Conservation (phyloP, 2,888 invertebrate species). For the Bombyx huttoni region DNA sequence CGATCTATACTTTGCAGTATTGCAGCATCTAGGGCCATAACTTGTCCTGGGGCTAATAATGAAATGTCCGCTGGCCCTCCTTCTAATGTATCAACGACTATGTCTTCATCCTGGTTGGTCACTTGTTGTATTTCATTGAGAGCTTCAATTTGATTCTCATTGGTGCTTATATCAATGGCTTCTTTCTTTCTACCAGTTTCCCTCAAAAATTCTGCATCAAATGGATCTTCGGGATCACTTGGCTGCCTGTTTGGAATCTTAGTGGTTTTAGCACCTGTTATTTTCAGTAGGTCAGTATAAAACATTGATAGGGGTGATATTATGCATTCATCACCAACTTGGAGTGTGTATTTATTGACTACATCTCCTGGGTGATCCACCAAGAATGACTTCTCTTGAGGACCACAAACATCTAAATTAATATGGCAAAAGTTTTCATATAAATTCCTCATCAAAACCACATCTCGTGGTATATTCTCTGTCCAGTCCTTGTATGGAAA, state of each 20-base stretch:
- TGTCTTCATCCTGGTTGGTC: slow-evolving; percentile 77
- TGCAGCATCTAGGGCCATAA: slow-evolving; percentile 91
- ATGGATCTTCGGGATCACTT: slow-evolving; percentile 91
- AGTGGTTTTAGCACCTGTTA: slow-evolving; percentile 83
- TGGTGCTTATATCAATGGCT: slow-evolving; percentile 48
- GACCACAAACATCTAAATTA: slow-evolving; percentile 90
- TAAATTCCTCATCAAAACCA: slow-evolving; percentile 83
- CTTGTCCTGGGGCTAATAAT: slow-evolving; percentile 81
- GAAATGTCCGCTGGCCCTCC: slow-evolving; percentile 75
- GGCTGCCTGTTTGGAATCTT: slow-evolving; percentile 81
- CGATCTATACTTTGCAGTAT: slow-evolving; percentile 92
- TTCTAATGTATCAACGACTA: slow-evolving; percentile 78
- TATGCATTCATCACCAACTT: slow-evolving; percentile 93
- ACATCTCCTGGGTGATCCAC: slow-evolving; percentile 80
- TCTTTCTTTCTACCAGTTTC: slow-evolving; percentile 82
- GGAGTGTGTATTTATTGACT: slow-evolving; percentile 80
- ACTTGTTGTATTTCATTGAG: slow-evolving; percentile 61
- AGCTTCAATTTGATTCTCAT: slow-evolving; percentile 61
- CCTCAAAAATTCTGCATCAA: slow-evolving; percentile 91
- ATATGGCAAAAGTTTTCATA: slow-evolving; percentile 94
- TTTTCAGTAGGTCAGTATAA: slow-evolving; percentile 88
- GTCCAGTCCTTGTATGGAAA: slow-evolving; percentile 90
- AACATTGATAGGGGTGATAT: slow-evolving; percentile 92
- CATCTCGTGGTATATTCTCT: slow-evolving; percentile 81
- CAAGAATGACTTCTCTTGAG: slow-evolving; percentile 85